These are phyloP conservation scores for Leucophenga varia DNA, from an alignment of 1,140 invertebrate species.

Conservation along the genomic window DNA sequence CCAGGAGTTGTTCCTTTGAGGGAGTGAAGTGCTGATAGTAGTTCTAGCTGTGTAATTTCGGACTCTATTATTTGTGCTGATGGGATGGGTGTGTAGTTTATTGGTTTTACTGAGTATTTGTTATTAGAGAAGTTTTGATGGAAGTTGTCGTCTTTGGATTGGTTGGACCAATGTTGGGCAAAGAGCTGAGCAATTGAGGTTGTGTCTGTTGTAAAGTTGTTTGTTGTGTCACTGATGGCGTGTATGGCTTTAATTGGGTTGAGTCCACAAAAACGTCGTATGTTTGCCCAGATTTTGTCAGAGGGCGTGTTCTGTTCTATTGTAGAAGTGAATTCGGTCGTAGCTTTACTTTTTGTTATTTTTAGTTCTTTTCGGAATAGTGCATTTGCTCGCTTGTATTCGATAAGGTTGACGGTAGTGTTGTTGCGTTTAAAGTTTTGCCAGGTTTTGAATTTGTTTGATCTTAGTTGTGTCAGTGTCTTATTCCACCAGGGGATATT, in stretches of 20 bases:
- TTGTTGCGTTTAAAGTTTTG: too few species aligned
- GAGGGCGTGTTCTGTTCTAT: not conserved
- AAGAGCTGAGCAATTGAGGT: not conserved
- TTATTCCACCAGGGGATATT: conserved; percentile 12
- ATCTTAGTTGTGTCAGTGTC: too few species aligned
- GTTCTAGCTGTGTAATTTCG: too few species aligned
- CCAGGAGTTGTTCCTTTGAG: conserved; percentile 2
- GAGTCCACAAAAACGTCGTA: conserved; percentile 1
- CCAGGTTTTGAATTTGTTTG: too few species aligned
- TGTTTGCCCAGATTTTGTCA: conserved; percentile 5
- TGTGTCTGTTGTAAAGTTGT: not conserved
- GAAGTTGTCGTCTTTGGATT: conserved; percentile 5
- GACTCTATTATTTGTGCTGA: too few species aligned
- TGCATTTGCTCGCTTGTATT: too few species aligned
- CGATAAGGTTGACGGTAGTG: too few species aligned
- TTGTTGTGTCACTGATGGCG: not conserved
- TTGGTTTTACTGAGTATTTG: not conserved
- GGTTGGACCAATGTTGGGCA: not conserved
- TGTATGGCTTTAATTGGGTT: not conserved
- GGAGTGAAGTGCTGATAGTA: not conserved
- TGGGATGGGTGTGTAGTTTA: not conserved
- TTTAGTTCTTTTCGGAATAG: conserved; percentile 1
- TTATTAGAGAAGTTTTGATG: not conserved
- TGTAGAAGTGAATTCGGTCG: not conserved
- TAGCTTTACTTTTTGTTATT: not conserved